phyloP scores from a whole-genome alignment of 2,888 invertebrate species.

The Andrena fulva region DNA sequence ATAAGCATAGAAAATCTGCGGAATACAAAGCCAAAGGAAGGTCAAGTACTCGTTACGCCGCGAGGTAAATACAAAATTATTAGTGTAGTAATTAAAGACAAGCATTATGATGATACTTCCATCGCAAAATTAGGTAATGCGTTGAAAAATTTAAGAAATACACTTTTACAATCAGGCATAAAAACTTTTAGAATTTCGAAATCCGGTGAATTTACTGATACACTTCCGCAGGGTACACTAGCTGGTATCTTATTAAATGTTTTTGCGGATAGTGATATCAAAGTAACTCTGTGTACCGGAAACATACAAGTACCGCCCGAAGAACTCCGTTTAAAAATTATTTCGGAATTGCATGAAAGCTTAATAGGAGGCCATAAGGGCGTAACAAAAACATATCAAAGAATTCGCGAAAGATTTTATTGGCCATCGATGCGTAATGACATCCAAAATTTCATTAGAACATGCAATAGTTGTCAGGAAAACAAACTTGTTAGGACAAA shows the following conservation, averaged over 20 bases:
- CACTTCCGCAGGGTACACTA: neutral
- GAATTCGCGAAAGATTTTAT: constrained; percentile 5
- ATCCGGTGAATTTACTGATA: neutral
- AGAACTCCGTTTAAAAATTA: no score
- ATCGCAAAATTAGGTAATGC: no score
- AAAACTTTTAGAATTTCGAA: neutral
- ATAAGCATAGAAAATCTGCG: neutral
- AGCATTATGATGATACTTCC: no score
- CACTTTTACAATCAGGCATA: neutral
- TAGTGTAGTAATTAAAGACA: neutral
- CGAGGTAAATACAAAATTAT: neutral
- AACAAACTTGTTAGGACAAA: neutral
- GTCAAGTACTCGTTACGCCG: neutral
- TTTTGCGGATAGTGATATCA: neutral
- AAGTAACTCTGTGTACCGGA: neutral
- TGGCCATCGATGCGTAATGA: constrained; percentile 5
- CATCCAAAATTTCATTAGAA: constrained; percentile 8
- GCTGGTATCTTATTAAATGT: no score
- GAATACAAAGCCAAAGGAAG: neutral
- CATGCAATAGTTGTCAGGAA: constrained; percentile 1
- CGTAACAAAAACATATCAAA: neutral
- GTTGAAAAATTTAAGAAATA: neutral
- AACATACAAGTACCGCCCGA: neutral
- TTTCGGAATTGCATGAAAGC: no score
- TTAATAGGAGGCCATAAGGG: neutral